Conservation (phyloP, 1,140 invertebrate genomes). For the Pogonognathellus flavescens region DNA sequence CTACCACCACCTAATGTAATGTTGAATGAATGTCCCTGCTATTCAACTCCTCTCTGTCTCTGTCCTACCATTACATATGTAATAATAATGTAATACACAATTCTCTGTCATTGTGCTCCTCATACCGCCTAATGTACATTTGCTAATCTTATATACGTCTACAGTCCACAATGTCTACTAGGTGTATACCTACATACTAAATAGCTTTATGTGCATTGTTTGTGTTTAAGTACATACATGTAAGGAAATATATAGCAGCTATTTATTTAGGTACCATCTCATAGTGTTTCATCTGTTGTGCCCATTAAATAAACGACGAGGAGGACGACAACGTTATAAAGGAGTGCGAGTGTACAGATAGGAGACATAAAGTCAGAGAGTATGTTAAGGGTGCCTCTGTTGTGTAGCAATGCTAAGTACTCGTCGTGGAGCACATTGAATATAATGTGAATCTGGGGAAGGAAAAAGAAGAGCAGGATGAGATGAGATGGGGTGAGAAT, state of each 20-base stretch:
- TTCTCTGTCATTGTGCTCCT: too few species aligned
- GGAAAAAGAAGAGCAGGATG: not conserved
- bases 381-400: not conserved
- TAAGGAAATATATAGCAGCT: not conserved
- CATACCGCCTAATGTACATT: too few species aligned
- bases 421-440: not conserved
- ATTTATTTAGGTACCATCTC: not conserved
- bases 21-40: too few species aligned
- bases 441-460: slow-evolving; percentile 35
- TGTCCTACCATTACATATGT: too few species aligned
- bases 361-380: not conserved
- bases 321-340: not conserved
- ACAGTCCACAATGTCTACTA: too few species aligned
- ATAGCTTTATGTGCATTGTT: too few species aligned
- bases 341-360: not conserved
- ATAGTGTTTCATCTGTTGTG: not conserved
- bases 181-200: too few species aligned
- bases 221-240: too few species aligned
- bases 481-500: slow-evolving; percentile 9
- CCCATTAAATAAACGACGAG: slow-evolving; percentile 6
- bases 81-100: too few species aligned
- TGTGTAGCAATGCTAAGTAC: not conserved
- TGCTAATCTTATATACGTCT: too few species aligned
- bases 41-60: too few species aligned
- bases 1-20: too few species aligned